Evolutionary conservation across 2,888 invertebrate species (phyloP).

Genomic region (Drosophila tripunctata): DNA sequence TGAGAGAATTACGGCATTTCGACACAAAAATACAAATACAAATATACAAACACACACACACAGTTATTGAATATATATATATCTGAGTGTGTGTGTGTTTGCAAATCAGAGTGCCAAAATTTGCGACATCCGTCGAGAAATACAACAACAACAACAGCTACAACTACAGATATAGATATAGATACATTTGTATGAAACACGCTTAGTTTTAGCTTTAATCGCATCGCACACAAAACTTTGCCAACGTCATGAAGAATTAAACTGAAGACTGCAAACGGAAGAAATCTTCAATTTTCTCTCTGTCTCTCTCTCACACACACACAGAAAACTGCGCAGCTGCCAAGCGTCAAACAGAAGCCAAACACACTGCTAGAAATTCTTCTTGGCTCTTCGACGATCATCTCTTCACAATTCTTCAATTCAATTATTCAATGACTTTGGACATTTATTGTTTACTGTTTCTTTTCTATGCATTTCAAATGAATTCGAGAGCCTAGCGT

Average conservation of each 20-base stretch:
- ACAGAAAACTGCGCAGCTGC: slow-evolving; percentile 12
- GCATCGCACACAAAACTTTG: slow-evolving; percentile 33
- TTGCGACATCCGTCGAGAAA: slow-evolving; percentile 70
- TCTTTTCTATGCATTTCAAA: slow-evolving; percentile 60
- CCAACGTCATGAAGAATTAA: slow-evolving; percentile 46
- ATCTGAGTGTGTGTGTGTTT: slow-evolving; percentile 31
- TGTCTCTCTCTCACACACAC: too few species aligned
- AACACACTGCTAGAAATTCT: slow-evolving; percentile 8
- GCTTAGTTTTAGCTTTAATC: slow-evolving; percentile 42
- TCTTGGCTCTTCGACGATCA: slow-evolving; percentile 1
- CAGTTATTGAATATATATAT: slow-evolving; percentile 2
- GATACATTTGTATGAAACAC: slow-evolving; percentile 5
- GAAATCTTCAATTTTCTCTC: neutral
- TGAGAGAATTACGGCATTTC: slow-evolving; percentile 71
- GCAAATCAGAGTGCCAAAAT: slow-evolving; percentile 71
- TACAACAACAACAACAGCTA: slow-evolving; percentile 2
- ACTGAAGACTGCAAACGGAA: neutral
- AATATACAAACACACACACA: slow-evolving; percentile 5
- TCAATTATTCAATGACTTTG: slow-evolving; percentile 16
- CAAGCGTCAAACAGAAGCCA: slow-evolving; percentile 14
- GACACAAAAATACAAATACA: slow-evolving; percentile 40
- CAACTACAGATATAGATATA: slow-evolving; percentile 5
- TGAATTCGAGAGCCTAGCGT: slow-evolving; percentile 23
- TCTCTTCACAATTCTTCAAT: too few species aligned
- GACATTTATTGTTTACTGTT: slow-evolving; percentile 26